A percentile compares a stretch with the other conserved stretches of the same genome.
Evolutionary conservation across 2,888 invertebrate genomes (phyloP).

Genomic region (Cremastinae sp.): DNA sequence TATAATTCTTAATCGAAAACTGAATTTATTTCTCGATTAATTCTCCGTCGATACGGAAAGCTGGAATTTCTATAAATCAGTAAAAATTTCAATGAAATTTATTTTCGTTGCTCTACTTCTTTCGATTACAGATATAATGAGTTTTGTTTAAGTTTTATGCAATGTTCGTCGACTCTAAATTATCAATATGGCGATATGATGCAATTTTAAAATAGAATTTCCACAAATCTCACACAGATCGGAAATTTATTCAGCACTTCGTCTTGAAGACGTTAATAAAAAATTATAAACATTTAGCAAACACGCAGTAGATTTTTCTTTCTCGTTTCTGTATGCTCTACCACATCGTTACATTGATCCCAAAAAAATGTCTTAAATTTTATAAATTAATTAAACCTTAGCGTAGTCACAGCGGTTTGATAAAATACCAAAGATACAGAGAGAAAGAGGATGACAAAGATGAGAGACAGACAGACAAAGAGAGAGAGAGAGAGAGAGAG

Average conservation of each 20-base stretch:
- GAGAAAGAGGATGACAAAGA: slow-evolving; percentile 38
- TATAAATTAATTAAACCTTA: slow-evolving; percentile 69
- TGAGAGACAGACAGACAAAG: too few relatives aligned
- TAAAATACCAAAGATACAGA: slow-evolving; percentile 60
- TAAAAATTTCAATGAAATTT: slow-evolving; percentile 1
- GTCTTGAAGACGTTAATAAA: slow-evolving; percentile 20
- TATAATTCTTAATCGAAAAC: slow-evolving; percentile 41
- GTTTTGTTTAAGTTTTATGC: slow-evolving; percentile 37
- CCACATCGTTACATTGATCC: slow-evolving; percentile 65
- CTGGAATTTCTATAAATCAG: slow-evolving; percentile 28
- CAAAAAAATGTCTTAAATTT: slow-evolving; percentile 69
- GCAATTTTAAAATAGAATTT: slow-evolving; percentile 32
- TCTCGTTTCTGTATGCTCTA: slow-evolving; percentile 17
- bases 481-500: slow-evolving; percentile 28
- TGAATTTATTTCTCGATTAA: slow-evolving; percentile 24
- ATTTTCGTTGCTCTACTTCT: slow-evolving; percentile 34
- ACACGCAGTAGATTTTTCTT: slow-evolving; percentile 45
- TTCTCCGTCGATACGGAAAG: slow-evolving; percentile 47
- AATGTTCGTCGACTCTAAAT: slow-evolving; percentile 24
- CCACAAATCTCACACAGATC: slow-evolving; percentile 42
- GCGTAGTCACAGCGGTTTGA: slow-evolving; percentile 73
- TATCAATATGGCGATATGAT: slow-evolving; percentile 40
- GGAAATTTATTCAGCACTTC: slow-evolving; percentile 24
- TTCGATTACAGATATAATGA: slow-evolving; percentile 25
- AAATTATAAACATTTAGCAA: slow-evolving; percentile 67